Conservation (phyloP, 2,797 vertebrate genomes). For the Setipinna tenuifilis region DNA sequence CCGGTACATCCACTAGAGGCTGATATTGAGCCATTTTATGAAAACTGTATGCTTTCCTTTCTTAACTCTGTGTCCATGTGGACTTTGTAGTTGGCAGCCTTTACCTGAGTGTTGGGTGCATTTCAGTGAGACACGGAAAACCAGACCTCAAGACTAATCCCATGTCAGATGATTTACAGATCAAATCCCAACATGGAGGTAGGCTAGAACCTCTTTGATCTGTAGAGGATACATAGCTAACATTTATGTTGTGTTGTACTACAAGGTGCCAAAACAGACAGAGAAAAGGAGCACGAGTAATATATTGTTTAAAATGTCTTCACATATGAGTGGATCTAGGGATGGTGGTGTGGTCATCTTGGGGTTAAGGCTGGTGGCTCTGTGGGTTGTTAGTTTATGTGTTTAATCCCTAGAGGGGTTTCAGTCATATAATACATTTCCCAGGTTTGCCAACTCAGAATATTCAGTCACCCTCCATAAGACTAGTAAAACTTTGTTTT, state of each 20-base stretch:
- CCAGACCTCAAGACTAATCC: conserved; percentile 60
- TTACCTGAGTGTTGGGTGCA: not conserved
- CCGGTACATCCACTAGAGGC: conserved; percentile 66
- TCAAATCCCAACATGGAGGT: conserved; percentile 43
- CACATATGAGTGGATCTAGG: conserved; percentile 45
- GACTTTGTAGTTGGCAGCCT: conserved; percentile 28
- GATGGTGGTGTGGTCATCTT: conserved; percentile 59
- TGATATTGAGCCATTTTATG: conserved; percentile 59
- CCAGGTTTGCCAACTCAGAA: too few relatives aligned
- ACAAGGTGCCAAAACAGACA: conserved; percentile 63
- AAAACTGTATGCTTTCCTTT: not conserved
- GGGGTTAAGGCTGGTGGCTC: conserved; percentile 64
- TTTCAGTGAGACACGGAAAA: conserved; percentile 56
- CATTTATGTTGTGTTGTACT: conserved; percentile 55
- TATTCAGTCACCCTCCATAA: too few relatives aligned
- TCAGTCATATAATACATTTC: not conserved
- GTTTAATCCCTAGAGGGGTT: not conserved
- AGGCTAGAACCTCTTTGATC: conserved; percentile 50
- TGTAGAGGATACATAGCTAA: conserved; percentile 53
- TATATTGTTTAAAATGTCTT: conserved; percentile 66
- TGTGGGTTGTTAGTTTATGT: conserved; percentile 60
- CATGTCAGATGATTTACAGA: conserved; percentile 65
- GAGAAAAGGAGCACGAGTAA: conserved; percentile 63
- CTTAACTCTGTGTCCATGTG: not conserved
- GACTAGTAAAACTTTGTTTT: too few relatives aligned